These are phyloP conservation scores for Suncus etruscus DNA, from an alignment of 2,113 vertebrate species.

Conservation along the genomic window DNA sequence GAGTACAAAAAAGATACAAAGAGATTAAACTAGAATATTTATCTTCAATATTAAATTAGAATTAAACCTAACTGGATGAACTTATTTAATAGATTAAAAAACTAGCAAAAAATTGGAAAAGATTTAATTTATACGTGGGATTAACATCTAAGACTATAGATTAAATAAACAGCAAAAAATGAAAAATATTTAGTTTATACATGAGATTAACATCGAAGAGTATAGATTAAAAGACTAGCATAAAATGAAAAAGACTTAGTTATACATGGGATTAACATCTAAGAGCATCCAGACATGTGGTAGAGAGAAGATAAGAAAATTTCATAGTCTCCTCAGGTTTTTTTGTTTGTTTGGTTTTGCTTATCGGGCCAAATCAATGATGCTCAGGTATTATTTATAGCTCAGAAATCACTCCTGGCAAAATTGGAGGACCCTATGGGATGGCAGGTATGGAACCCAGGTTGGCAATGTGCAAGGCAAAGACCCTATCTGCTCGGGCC, in stretches of 20 bases:
- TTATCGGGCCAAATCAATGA: too few relatives aligned
- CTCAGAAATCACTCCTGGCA: too few relatives aligned
- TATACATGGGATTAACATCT: neutral
- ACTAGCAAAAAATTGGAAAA: neutral
- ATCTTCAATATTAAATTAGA: neutral
- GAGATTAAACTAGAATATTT: conserved; percentile 3
- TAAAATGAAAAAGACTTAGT: neutral
- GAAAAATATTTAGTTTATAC: neutral
- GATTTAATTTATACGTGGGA: neutral
- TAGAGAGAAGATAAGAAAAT: neutral
- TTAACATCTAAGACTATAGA: neutral
- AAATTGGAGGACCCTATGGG: too few relatives aligned
- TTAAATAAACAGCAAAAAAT: too few relatives aligned
- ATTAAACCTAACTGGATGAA: neutral
- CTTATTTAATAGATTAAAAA: conserved; percentile 1
- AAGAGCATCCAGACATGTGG: neutral
- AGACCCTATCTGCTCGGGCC: too few relatives aligned
- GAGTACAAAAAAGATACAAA: neutral
- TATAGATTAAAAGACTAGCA: neutral
- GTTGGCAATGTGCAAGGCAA: too few relatives aligned
- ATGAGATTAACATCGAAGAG: neutral
- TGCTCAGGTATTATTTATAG: too few relatives aligned
- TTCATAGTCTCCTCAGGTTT: neutral
- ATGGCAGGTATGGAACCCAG: too few relatives aligned
- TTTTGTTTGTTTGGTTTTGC: too few relatives aligned